phyloP scores from a whole-genome alignment of 2,888 invertebrate species.

The Apodemia duryi region DNA sequence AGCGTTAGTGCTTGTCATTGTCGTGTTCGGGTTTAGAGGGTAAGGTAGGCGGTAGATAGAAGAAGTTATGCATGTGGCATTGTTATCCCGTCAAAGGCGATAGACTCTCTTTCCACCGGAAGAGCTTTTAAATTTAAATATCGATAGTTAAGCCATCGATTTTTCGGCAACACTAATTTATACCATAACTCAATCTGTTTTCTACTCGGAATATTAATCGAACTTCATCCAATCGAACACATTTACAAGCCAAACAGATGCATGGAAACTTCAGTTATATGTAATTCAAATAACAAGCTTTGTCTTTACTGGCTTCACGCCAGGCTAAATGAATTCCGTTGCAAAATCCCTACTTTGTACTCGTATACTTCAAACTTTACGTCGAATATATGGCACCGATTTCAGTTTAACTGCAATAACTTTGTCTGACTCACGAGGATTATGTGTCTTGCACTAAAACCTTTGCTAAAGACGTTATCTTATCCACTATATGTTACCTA shows the following conservation, averaged over 20 bases:
- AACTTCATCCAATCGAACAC: slow-evolving; percentile 13
- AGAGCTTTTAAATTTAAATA: no score
- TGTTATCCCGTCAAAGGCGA: no score
- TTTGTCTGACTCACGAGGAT: slow-evolving; percentile 26
- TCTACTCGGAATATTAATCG: slow-evolving; percentile 6
- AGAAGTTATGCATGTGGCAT: no score
- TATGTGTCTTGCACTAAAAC: slow-evolving; percentile 26
- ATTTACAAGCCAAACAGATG: slow-evolving; percentile 17
- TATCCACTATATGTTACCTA: slow-evolving; percentile 14
- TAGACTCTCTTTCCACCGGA: no score
- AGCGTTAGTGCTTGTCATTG: no score
- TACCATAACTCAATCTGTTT: not conserved
- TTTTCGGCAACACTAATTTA: not conserved
- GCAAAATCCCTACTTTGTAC: slow-evolving; percentile 30
- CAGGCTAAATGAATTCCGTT: slow-evolving; percentile 33
- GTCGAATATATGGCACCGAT: slow-evolving; percentile 23
- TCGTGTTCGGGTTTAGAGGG: no score
- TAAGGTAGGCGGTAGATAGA: no score
- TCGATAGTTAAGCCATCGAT: no score
- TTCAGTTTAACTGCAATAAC: slow-evolving; percentile 31
- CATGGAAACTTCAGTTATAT: slow-evolving; percentile 26
- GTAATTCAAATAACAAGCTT: slow-evolving; percentile 25
- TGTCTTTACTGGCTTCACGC: slow-evolving; percentile 28
- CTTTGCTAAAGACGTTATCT: slow-evolving; percentile 25
- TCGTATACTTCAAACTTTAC: slow-evolving; percentile 29